Evolutionary conservation across 2,797 vertebrate genomes (phyloP).

Genomic region (Xenops minutus): DNA sequence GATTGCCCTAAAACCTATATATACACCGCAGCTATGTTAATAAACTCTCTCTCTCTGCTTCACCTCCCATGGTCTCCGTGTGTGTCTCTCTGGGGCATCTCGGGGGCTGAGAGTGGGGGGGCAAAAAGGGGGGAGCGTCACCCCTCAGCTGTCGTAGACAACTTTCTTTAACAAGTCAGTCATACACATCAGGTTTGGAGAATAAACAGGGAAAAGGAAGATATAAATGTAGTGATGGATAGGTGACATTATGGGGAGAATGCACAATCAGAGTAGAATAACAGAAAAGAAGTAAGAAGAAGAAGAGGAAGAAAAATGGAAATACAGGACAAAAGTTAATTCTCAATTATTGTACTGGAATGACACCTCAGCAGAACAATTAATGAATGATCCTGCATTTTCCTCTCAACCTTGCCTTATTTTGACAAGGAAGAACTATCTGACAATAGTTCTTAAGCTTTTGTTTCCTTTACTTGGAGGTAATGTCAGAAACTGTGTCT

Average conservation of each 20-base stretch:
- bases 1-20: too few species aligned
- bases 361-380: neutral
- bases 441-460: neutral
- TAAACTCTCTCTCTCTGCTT: too few species aligned
- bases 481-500: neutral
- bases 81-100: too few species aligned
- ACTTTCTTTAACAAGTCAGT: neutral
- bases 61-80: too few species aligned
- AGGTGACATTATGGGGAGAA: neutral
- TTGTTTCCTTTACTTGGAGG: neutral
- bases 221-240: neutral
- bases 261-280: neutral
- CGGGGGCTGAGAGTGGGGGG: too few species aligned
- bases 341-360: neutral
- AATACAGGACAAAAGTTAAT: neutral
- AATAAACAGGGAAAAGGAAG: neutral
- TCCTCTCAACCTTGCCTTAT: neutral
- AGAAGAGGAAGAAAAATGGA: neutral
- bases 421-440: neutral
- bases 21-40: too few species aligned
- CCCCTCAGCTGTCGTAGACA: too few species aligned
- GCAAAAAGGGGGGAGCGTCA: too few species aligned
- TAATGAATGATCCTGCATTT: neutral
- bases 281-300: neutral
- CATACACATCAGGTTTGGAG: neutral